Conservation (phyloP, 1,140 invertebrate genomes). For the Drosophila quadrilineata region DNA sequence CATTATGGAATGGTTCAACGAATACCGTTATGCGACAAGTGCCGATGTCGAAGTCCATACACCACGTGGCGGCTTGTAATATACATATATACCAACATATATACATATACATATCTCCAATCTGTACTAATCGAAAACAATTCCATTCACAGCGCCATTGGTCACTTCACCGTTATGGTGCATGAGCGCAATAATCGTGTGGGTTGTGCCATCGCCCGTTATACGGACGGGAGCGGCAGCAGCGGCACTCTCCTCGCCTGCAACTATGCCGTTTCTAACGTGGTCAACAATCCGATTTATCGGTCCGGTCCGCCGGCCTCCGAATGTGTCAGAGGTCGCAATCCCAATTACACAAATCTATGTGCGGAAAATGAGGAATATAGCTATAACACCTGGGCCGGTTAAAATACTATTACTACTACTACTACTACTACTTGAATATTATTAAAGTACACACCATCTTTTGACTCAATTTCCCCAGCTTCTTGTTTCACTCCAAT, state of each 20-base stretch:
- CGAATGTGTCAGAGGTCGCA: conserved; percentile 50
- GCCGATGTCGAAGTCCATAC: conserved; percentile 55
- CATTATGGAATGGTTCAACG: conserved; percentile 55
- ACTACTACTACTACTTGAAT: no score
- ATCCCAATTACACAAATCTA: conserved; percentile 52
- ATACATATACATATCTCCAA: not conserved
- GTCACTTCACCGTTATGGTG: conserved; percentile 67
- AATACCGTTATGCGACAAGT: conserved; percentile 51
- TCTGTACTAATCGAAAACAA: not conserved
- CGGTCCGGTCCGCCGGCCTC: conserved; percentile 47
- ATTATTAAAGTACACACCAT: not conserved
- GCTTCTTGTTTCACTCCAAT: not conserved
- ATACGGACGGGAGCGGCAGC: conserved; percentile 38
- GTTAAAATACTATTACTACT: no score
- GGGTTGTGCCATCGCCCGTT: conserved; percentile 55
- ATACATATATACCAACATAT: not conserved
- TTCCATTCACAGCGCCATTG: conserved; percentile 42
- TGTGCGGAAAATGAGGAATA: conserved; percentile 51
- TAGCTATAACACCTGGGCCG: conserved; percentile 59
- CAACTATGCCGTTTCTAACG: conserved; percentile 68
- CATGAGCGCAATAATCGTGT: conserved; percentile 58
- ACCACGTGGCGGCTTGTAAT: conserved; percentile 50
- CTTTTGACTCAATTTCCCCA: conserved; percentile 2
- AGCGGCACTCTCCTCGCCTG: conserved; percentile 54
- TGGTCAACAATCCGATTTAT: conserved; percentile 56